Conservation (phyloP, 1,140 invertebrate species). For the Drosophila paulistorum region DNA sequence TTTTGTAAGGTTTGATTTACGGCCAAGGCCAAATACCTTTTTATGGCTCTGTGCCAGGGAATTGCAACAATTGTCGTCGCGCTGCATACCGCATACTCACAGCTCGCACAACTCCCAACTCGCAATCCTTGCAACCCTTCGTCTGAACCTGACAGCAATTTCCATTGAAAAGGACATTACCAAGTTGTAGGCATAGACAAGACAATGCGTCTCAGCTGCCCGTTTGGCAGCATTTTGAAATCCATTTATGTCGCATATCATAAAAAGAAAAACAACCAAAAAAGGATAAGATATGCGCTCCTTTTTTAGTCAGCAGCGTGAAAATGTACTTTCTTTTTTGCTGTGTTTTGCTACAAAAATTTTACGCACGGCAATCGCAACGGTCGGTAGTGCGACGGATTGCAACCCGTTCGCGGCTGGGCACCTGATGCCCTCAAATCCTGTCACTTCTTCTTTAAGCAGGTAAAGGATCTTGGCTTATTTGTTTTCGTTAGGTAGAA, state of each 20-base stretch:
- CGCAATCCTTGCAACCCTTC: constrained; percentile 61
- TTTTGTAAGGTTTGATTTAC: constrained; percentile 62
- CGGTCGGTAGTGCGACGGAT: constrained; percentile 16
- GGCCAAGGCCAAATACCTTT: constrained; percentile 38
- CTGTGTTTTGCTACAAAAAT: constrained; percentile 68
- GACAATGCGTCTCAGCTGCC: constrained; percentile 69
- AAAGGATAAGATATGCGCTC: constrained; percentile 50
- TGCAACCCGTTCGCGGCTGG: constrained; percentile 65
- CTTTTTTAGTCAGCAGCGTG: constrained; percentile 47
- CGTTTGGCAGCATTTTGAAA: constrained; percentile 75
- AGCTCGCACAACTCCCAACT: no score
- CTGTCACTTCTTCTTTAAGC: neutral
- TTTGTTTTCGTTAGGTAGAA: constrained; percentile 8
- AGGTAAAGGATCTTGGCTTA: constrained; percentile 35
- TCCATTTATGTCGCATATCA: constrained; percentile 78
- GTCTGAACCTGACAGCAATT: constrained; percentile 65
- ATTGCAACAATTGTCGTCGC: constrained; percentile 75
- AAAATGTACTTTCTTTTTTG: constrained; percentile 38
- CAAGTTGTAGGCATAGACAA: constrained; percentile 12
- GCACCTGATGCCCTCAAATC: constrained; percentile 63
- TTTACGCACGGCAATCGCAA: constrained; percentile 56
- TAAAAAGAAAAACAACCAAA: constrained; percentile 61
- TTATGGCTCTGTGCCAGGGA: constrained; percentile 58
- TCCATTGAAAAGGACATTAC: constrained; percentile 58
- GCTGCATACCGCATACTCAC: neutral